These are phyloP conservation scores for Aurelia aurita DNA, from an alignment of 30 jellyfish, hydroid and myxozoan genomes.

Conservation along the genomic window DNA sequence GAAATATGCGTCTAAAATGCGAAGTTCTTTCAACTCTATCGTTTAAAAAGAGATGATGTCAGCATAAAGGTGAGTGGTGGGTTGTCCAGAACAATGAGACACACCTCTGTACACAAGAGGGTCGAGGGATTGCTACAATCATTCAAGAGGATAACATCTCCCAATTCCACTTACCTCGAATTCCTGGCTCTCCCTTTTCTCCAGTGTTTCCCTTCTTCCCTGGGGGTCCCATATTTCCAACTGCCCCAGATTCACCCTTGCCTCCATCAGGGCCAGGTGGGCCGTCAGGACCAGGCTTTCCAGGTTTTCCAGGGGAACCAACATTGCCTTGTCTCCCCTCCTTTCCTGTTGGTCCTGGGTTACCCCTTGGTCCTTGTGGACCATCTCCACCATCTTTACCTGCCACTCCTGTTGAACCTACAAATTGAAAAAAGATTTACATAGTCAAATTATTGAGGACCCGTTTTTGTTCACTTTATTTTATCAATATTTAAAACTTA, in stretches of 20 bases:
- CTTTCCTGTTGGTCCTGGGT: constrained; percentile 55
- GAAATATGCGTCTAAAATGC: no score
- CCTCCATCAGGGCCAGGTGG: constrained; percentile 37
- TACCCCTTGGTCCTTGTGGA: constrained; percentile 49
- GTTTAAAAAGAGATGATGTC: no score
- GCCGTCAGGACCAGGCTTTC: constrained; percentile 14
- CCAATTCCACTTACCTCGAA: constrained; percentile 48
- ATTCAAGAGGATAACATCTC: background rate
- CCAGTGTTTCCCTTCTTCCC: constrained; percentile 78
- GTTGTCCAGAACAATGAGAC: no score
- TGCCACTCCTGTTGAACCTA: constrained; percentile 30
- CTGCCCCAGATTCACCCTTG: constrained; percentile 28
- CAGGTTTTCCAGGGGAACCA: constrained; percentile 47
- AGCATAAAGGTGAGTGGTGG: no score
- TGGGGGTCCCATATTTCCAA: constrained; percentile 60
- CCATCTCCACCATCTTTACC: constrained; percentile 29
- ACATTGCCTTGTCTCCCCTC: constrained; percentile 69
- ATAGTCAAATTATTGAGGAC: no score
- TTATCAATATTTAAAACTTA: no score
- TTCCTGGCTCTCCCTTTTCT: constrained; percentile 76
- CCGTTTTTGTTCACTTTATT: no score
- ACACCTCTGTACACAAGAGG: background rate
- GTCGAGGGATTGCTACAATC: background rate
- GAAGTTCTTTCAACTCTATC: no score
- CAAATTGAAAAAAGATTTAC: no score